phyloP scores from a whole-genome alignment of 2,888 invertebrate genomes.

The Tetropium fuscum region DNA sequence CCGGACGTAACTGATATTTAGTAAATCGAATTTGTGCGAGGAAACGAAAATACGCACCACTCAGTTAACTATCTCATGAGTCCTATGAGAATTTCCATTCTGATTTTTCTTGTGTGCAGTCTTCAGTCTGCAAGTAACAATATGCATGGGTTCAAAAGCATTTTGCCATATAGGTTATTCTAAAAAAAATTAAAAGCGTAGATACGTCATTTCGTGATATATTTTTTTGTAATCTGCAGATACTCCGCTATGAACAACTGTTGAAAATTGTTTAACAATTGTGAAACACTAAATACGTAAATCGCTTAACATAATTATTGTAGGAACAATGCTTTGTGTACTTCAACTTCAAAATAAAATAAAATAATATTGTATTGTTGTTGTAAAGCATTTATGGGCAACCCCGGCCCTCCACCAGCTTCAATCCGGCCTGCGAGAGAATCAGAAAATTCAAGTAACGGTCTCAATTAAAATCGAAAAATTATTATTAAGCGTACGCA shows the following conservation, averaged over 20 bases:
- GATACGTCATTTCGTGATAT: constrained; percentile 2
- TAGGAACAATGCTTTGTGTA: too few relatives aligned
- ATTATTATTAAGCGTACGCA: too few relatives aligned
- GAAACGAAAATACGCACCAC: neutral
- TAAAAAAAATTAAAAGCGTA: neutral
- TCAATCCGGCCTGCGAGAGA: too few relatives aligned
- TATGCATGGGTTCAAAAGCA: neutral
- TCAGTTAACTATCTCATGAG: neutral
- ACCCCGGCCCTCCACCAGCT: too few relatives aligned
- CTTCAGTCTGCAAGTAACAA: neutral
- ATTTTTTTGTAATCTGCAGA: neutral
- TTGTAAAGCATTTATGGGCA: too few relatives aligned
- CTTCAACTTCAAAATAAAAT: neutral
- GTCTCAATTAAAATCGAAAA: too few relatives aligned
- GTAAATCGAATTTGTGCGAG: neutral
- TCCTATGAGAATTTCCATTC: neutral
- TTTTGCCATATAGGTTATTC: neutral
- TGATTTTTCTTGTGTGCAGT: neutral
- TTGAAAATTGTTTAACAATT: neutral
- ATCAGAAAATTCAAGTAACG: too few relatives aligned
- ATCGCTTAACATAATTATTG: neutral
- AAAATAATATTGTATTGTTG: neutral
- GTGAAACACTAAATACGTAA: neutral
- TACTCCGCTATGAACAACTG: constrained; percentile 1
- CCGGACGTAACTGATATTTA: constrained; percentile 1